Evolutionary conservation across 2,888 invertebrate species (phyloP).

Genomic region (Sesamia inferens): DNA sequence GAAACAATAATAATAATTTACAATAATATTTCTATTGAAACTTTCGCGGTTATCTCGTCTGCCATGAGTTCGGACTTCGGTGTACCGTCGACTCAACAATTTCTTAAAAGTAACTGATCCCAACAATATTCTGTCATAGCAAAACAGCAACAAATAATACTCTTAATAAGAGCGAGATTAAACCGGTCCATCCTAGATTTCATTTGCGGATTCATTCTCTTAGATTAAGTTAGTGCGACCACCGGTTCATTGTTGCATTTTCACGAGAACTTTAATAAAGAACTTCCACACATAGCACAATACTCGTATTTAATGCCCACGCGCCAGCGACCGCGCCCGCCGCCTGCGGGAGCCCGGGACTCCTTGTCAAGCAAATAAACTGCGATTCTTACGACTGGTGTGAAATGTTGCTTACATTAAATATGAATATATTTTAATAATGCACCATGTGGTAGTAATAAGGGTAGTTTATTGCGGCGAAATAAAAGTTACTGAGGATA

Average conservation of each 20-base stretch:
- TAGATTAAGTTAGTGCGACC: constrained; percentile 82
- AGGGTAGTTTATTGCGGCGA: constrained; percentile 54
- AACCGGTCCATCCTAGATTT: constrained; percentile 77
- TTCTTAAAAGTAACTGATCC: constrained; percentile 19
- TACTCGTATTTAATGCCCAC: constrained; percentile 77
- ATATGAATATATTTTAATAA: constrained; percentile 66
- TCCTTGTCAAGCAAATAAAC: constrained; percentile 78
- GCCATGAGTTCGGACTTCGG: neutral
- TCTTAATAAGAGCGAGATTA: constrained; percentile 71
- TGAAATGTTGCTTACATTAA: constrained; percentile 74
- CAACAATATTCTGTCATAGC: constrained; percentile 6
- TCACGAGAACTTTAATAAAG: constrained; percentile 85
- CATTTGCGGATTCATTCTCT: constrained; percentile 83
- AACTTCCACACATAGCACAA: constrained; percentile 73
- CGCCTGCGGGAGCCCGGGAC: constrained; percentile 66
- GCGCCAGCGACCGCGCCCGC: constrained; percentile 51
- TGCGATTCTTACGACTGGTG: constrained; percentile 75
- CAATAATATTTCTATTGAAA: neutral
- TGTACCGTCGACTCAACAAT: constrained; percentile 2
- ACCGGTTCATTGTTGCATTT: constrained; percentile 81
- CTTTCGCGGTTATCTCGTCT: neutral
- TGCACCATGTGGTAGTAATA: constrained; percentile 61
- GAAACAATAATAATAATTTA: too few relatives aligned
- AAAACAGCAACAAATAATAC: constrained; percentile 30
- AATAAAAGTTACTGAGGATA: constrained; percentile 40